A percentile compares a stretch with the other conserved stretches of the same genome.
Evolutionary conservation across 2,888 invertebrate genomes (phyloP).

Genomic region (Pteria penguin): DNA sequence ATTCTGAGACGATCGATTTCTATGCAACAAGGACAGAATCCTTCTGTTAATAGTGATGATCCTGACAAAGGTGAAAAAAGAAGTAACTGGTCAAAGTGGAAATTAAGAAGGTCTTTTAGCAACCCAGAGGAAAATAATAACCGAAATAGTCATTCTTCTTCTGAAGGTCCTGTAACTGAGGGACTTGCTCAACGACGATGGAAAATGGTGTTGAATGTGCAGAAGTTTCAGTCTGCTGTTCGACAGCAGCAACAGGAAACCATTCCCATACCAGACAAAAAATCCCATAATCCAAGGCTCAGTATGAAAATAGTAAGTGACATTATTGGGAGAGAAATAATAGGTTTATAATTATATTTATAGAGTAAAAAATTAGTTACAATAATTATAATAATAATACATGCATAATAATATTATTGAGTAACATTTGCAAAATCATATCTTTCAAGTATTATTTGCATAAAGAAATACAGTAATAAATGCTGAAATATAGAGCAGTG

Average conservation of each 20-base stretch:
- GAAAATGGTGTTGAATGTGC: constrained; percentile 69
- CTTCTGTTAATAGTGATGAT: background rate
- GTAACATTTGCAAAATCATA: no score
- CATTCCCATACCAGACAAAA: constrained; percentile 49
- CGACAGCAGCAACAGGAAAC: constrained; percentile 47
- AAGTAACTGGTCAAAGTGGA: constrained; percentile 57
- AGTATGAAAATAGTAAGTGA: constrained; percentile 49
- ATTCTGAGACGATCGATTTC: background rate
- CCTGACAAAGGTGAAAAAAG: constrained; percentile 38
- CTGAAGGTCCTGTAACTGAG: constrained; percentile 8
- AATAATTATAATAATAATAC: no score
- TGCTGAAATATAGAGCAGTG: no score
- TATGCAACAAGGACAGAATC: background rate
- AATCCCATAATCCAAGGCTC: constrained; percentile 33
- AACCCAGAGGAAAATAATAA: constrained; percentile 18
- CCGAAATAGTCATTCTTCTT: constrained; percentile 18
- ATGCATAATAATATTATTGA: no score
- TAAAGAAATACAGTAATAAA: no score
- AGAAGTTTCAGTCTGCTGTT: constrained; percentile 68
- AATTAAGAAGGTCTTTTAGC: constrained; percentile 41
- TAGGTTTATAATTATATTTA: no score
- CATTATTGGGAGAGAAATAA: background rate
- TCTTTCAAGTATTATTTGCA: no score
- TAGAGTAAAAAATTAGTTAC: no score
- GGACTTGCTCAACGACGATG: constrained; percentile 44